A percentile compares a stretch with the other conserved stretches of the same genome.
These are phyloP conservation scores for Bos javanicus DNA, from an alignment of 2,113 vertebrate species.

Conservation along the genomic window DNA sequence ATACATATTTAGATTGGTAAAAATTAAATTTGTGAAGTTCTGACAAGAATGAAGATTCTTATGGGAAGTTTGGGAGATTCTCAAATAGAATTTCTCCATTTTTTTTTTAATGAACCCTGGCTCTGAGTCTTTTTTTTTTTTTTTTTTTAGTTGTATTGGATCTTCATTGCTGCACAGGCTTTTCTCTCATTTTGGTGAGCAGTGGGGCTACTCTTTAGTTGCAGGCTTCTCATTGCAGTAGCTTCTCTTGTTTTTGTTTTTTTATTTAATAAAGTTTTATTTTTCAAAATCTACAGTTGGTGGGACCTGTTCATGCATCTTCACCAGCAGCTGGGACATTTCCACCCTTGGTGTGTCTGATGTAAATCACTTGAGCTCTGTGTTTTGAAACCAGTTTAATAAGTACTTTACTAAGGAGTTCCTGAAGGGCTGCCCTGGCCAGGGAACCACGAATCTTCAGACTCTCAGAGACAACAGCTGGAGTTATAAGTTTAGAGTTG, in stretches of 20 bases:
- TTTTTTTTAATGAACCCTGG: neutral
- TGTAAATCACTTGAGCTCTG: neutral
- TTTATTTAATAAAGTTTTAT: neutral
- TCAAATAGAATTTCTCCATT: neutral
- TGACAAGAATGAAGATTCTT: neutral
- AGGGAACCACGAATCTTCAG: neutral
- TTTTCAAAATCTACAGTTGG: neutral
- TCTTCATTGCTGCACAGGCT: neutral
- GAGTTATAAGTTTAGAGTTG: neutral
- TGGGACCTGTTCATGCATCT: neutral
- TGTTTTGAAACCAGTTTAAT: neutral
- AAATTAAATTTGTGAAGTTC: neutral
- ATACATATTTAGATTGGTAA: neutral
- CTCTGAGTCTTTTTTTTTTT: neutral
- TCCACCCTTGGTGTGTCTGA: neutral
- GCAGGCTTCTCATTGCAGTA: neutral
- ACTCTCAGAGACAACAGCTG: neutral
- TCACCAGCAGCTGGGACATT: neutral
- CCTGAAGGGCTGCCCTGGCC: neutral
- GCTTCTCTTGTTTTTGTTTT: neutral
- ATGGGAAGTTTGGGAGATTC: neutral
- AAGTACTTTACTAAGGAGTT: neutral
- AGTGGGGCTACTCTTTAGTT: neutral
- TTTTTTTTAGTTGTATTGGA: neutral
- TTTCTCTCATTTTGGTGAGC: neutral